Evolutionary conservation across 2,113 vertebrate genomes (phyloP).

Genomic region (Dipodomys ordii): DNA sequence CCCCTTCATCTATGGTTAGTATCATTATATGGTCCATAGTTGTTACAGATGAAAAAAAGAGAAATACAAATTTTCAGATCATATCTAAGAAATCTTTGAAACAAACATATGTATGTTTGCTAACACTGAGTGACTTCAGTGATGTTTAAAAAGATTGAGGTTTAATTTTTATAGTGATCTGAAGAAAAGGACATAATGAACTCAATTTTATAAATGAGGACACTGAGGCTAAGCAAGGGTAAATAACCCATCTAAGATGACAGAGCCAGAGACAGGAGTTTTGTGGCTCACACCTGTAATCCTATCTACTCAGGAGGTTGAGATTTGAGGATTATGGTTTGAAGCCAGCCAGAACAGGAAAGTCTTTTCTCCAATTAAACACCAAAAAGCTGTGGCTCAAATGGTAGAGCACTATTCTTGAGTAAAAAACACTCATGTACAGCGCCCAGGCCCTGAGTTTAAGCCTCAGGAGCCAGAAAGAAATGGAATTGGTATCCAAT

Average conservation of each 20-base stretch:
- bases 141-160: neutral
- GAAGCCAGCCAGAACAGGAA: too few species aligned
- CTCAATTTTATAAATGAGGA: neutral
- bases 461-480: neutral
- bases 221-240: neutral
- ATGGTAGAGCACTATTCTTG: too few species aligned
- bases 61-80: neutral
- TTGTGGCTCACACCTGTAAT: too few species aligned
- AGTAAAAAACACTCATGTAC: too few species aligned
- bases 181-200: neutral
- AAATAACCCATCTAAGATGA: slow-evolving; percentile 2
- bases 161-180: neutral
- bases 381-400: too few species aligned
- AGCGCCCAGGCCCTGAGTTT: too few species aligned
- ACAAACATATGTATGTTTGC: neutral
- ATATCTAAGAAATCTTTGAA: slow-evolving; percentile 6
- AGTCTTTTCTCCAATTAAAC: too few species aligned
- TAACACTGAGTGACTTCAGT: neutral
- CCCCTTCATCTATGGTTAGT: neutral
- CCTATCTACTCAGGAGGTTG: too few species aligned
- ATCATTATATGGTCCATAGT: neutral
- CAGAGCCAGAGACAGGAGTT: neutral
- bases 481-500: neutral
- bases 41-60: slow-evolving; percentile 13
- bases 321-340: too few species aligned